Conservation (phyloP, 2,797 vertebrate genomes). For the Anabacerthia variegaticeps region DNA sequence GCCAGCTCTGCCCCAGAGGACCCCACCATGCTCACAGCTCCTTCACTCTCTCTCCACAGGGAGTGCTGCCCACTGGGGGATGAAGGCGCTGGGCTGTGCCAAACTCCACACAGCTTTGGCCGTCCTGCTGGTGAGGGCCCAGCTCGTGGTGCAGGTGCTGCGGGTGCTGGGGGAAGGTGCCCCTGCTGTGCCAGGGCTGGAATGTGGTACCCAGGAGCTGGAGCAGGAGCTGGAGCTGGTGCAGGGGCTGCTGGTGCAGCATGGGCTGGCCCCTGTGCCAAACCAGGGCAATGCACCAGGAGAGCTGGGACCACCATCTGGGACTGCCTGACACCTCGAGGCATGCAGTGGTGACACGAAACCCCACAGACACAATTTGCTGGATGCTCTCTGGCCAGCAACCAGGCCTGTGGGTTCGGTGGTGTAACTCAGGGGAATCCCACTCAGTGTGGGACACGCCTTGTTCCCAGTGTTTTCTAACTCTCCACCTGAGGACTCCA, state of each 20-base stretch:
- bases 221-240: neutral
- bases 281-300: neutral
- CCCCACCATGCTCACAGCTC: fast-evolving
- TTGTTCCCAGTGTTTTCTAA: neutral
- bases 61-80: slow-evolving; percentile 29
- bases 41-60: neutral
- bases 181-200: fast-evolving
- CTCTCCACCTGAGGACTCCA: neutral
- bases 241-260: neutral
- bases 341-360: fast-evolving
- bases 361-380: fast-evolving
- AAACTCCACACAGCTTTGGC: slow-evolving; percentile 75
- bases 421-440: neutral
- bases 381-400: neutral
- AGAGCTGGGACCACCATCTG: fast-evolving
- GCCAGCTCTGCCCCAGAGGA: neutral
- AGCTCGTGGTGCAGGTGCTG: neutral
- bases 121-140: slow-evolving; percentile 73
- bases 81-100: slow-evolving; percentile 78
- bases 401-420: neutral
- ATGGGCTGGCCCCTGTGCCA: neutral
- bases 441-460: fast-evolving
- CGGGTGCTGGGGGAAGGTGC: neutral
- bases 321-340: neutral
- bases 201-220: neutral